phyloP scores from a whole-genome alignment of 2,113 vertebrate species.

The Charina bottae region DNA sequence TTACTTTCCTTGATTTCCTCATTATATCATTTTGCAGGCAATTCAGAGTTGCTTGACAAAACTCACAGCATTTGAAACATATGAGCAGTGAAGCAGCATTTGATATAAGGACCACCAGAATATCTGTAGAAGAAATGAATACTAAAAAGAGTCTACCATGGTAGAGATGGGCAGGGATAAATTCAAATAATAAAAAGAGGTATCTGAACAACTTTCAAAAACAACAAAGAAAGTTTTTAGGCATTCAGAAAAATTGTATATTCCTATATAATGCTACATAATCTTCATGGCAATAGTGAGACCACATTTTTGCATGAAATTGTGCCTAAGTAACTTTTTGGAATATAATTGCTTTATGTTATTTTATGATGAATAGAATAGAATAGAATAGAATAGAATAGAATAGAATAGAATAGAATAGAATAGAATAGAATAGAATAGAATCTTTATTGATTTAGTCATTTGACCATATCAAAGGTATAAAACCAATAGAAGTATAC shows the following conservation, averaged over 20 bases:
- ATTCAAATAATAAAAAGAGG: background rate
- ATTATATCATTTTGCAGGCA: background rate
- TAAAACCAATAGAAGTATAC: no score
- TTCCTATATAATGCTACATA: background rate
- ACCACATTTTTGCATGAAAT: no score
- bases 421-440: no score
- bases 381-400: no score
- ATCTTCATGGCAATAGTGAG: no score
- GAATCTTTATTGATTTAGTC: no score
- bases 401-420: no score
- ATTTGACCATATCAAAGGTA: no score
- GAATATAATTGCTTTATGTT: no score
- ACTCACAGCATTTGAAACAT: background rate
- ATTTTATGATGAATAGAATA: no score
- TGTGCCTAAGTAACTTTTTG: no score
- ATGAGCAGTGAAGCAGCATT: background rate
- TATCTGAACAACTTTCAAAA: background rate
- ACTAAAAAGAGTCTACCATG: background rate
- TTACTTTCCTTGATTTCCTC: constrained; percentile 16
- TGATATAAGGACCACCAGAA: background rate
- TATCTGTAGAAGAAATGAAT: background rate
- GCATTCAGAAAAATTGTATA: background rate
- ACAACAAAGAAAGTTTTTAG: background rate
- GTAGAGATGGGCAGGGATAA: no score
- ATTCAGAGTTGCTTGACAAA: constrained; percentile 15